Evolutionary conservation across 2,888 invertebrate genomes (phyloP).

Genomic region (Automeris io): DNA sequence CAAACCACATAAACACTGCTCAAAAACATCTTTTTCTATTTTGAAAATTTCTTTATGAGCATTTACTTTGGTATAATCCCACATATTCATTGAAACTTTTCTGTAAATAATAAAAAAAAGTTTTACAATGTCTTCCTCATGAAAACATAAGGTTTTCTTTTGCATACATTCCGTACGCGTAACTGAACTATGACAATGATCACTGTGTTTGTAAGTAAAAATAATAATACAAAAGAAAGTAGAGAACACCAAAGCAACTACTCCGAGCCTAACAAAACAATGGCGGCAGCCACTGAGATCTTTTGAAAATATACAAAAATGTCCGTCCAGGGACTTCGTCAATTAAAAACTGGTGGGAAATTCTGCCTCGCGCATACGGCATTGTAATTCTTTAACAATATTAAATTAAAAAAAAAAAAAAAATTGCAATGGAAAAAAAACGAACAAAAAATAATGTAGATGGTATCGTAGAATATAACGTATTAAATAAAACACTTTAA

Average conservation of each 20-base stretch:
- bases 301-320: conserved; percentile 55
- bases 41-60: neutral
- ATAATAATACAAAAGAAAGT: neutral
- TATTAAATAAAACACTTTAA: neutral
- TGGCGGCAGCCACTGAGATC: conserved; percentile 65
- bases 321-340: conserved; percentile 54
- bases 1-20: neutral
- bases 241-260: conserved; percentile 28
- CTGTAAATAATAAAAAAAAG: no score
- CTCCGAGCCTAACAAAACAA: conserved; percentile 26
- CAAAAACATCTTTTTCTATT: neutral
- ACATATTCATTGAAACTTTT: neutral
- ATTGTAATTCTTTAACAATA: conserved; percentile 55
- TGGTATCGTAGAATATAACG: conserved; percentile 18
- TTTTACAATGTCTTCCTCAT: no score
- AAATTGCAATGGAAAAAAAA: conserved; percentile 28
- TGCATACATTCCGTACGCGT: no score
- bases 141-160: no score
- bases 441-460: conserved; percentile 33
- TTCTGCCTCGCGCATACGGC: conserved; percentile 63
- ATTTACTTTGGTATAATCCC: neutral
- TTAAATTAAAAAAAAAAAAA: conserved; percentile 22
- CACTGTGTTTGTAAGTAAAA: no score
- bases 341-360: conserved; percentile 60
- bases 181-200: no score